Percentiles rank a stretch among this genome's conserved stretches.
Conservation (phyloP, 2,888 invertebrate species). For the Philereme transversata region DNA sequence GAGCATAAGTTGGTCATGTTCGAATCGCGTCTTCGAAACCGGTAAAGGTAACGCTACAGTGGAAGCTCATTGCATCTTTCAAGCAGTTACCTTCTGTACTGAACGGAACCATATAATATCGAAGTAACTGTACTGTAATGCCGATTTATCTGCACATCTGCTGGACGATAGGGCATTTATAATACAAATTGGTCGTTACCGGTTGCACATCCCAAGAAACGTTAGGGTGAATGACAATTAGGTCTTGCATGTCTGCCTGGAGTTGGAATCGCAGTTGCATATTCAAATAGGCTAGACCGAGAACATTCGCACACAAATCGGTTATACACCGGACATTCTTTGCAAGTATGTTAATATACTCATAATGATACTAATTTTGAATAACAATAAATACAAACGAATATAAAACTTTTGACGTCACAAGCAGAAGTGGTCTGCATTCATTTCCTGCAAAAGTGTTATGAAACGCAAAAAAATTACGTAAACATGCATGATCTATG, state of each 20-base stretch:
- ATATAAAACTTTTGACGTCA: conserved; percentile 5
- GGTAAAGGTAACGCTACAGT: conserved; percentile 40
- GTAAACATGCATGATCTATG: conserved; percentile 33
- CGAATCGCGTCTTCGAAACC: conserved; percentile 34
- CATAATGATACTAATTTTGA: neutral
- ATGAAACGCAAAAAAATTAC: conserved; percentile 16
- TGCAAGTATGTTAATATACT: neutral
- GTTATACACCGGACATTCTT: neutral
- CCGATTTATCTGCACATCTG: conserved; percentile 18
- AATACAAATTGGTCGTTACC: neutral
- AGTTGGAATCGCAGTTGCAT: conserved; percentile 11
- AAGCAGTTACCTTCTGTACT: conserved; percentile 24
- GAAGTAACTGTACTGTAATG: conserved; percentile 26
- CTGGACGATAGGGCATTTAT: neutral
- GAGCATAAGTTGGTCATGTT: conserved; percentile 55
- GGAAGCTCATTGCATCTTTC: conserved; percentile 32
- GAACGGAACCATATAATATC: conserved; percentile 19
- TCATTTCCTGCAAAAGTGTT: conserved; percentile 23
- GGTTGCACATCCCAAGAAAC: conserved; percentile 17
- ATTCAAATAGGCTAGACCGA: conserved; percentile 9
- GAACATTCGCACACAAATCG: conserved; percentile 3
- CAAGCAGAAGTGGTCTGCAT: conserved; percentile 20
- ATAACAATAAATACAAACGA: conserved; percentile 7
- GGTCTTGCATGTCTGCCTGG: neutral
- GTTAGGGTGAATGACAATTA: conserved; percentile 17